Base-by-base conservation (phyloP, 2,113 vertebrate species). In the Nanorana parkeri region DNA sequence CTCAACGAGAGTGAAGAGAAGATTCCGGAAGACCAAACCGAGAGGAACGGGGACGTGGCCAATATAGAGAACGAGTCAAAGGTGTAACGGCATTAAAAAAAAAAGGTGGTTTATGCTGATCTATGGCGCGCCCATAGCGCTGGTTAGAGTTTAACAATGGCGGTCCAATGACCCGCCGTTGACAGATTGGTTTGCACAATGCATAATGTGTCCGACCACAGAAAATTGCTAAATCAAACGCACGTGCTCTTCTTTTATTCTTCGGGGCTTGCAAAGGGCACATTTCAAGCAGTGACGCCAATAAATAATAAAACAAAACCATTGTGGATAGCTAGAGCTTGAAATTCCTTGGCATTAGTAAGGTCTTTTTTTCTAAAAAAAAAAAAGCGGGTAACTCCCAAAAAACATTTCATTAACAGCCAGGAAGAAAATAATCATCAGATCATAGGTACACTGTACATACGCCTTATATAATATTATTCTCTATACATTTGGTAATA, bases 11-110 rank as follows among this genome's bases (percentile, higher is more conserved):
- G 93, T 68, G 93, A 93, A 66, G 94, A 94, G n/a, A 95, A 94
- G 84, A 93, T 84, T 54, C 90, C 85, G 1, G 95, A 91, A 74
- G 95, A 96, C 85, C 94, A 90, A 85, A 90, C 92, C 0, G 96
- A 98, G 86, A 92, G 94, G 84, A 98, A 99, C 0, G 97, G 97
- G 23, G 97, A 98, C 8, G 93, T 99, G 85, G 94, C 96, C 60
- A 99, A 97, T 86, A 72, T 96, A 55, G 97, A 99, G 91, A 97
- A 87, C 0, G 98, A 99, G 88, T 99, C 98, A 89, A 98, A 98
- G 93, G 94, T 99, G 87, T 99, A 96, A 89, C 47, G 67, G 4
- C 80, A 61, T 1, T 0, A 36, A 36, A 36, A 36, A 73, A 0
- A 66, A 36, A n/a, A 1, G 4, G 29, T 23, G 32, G 29, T 29